Evolutionary conservation across 2,113 vertebrate genomes (phyloP), one percentile per base, ranked within the genome.

Genomic region (Sebastes fasciatus): DNA sequence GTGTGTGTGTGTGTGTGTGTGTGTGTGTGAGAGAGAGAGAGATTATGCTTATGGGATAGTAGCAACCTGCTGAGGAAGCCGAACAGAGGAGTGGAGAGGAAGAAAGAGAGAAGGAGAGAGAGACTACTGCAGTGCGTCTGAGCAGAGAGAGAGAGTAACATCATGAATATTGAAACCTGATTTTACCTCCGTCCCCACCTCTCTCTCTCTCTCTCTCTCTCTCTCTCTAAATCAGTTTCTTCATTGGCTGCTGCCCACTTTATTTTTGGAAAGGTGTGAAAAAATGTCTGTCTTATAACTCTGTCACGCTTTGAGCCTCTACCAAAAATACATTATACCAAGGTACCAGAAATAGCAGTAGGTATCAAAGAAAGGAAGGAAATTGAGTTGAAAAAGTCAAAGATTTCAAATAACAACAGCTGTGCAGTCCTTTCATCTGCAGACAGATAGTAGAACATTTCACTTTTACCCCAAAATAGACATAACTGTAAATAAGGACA

Each of bases 11-110:
- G 65, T 71, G 49, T 65, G 70, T 80, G 79, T 58, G 81, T 75
- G 84, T 67, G 67, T 86, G 74, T 80, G 73, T 23, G 26, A 4
- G 26, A 34, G 26, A 34, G 26, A 34, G 26, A 34, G 26, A 34
- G 26, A 80, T 70, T 79, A 83, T 88, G 77, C 69, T 64, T 87
- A 82, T 86, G 78, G 46, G 52, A 83, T 84, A 62, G 76, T 21
- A 65, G 66, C 76, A 90, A 92, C 85, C 84, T 92, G 93, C 93
- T 93, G 92, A 92, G 86, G 77, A 92, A 85, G 92, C 85, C 79
- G 54, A 79, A 85, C n/a, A 64, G 75, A 77, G 51, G 55, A 74
- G 78, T n/a, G 63, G 62, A 84, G 78, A 82, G 85, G 60, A 76
- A 82, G 83, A 91, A 75, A 82, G 74, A 68, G 70, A 86, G 65